Evolutionary conservation across 2,797 vertebrate species (phyloP).

Genomic region (Peromyscus attwateri): DNA sequence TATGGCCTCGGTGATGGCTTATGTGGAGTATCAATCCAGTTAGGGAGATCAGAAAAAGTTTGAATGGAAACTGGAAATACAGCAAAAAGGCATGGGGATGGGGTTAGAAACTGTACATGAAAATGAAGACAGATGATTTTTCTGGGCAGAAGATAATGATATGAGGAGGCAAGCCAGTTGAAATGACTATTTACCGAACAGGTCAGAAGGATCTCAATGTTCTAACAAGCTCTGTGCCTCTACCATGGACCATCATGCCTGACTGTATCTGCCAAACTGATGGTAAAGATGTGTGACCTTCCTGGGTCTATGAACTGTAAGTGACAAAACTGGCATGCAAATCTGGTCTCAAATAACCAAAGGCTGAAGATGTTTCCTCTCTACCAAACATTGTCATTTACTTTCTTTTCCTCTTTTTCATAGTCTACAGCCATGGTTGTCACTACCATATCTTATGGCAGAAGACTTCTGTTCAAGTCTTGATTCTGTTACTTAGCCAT

Average conservation of each 20-base stretch:
- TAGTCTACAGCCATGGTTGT: background rate
- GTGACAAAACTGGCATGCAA: background rate
- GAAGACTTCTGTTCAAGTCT: background rate
- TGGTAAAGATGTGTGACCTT: background rate
- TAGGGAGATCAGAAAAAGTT: background rate
- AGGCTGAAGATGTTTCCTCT: background rate
- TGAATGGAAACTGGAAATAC: background rate
- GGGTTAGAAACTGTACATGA: background rate
- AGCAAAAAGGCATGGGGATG: background rate
- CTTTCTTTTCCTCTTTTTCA: background rate
- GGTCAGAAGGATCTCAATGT: background rate
- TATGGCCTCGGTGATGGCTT: background rate
- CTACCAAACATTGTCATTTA: background rate
- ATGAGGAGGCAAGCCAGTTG: background rate
- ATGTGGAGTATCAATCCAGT: background rate
- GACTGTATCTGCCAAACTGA: background rate
- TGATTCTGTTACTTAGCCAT: constrained; percentile 22
- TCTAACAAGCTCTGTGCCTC: background rate
- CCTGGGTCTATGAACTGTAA: background rate
- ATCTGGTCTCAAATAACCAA: background rate
- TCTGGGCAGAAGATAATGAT: background rate
- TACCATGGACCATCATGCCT: background rate
- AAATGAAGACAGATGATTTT: constrained; percentile 18
- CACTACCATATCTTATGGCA: background rate
- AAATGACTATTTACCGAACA: background rate